Base-by-base conservation (phyloP, 2,888 invertebrate genomes). In the Cactoblastis cactorum region DNA sequence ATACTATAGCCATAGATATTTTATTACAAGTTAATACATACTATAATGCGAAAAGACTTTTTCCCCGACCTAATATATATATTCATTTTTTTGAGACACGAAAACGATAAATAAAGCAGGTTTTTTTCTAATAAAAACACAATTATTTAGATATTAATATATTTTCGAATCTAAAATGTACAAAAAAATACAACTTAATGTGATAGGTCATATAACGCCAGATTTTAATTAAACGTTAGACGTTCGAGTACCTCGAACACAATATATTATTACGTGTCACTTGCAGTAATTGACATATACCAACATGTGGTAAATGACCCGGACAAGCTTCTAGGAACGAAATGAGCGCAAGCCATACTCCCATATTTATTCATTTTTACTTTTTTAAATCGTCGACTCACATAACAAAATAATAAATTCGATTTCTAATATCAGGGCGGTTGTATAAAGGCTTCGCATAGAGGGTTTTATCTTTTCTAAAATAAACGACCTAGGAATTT, bases 161-260 rank as follows among this genome's bases (percentile, higher is more conserved):
- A 92, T 92, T 92, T 92, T 92, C 91, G 92, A 92, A 92, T 92
- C 92, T 92, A 92, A 92, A 92, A 92, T 92, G 92, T 92, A 92
- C 92, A 92, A 92, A 92, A 68, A 92, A 92, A 92, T 92, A 92
- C 92, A 91, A 92, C 87, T 92, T 92, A 92, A 90, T 89, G 87
- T 91, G 92, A 91, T 92, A 92, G 49, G 39, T 48, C 91, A 91
- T 91, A 80, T 83, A 85, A 86, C 81, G 80, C 77, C 84, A 80
- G 87, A 78, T 80, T 77, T 77, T 80, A 83, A 76, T 77, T 70
- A 75, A 80, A 74, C 73, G 76, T 76, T 71, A 76, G 69, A 77
- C 67, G 18, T 74, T 79, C 67, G 66, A 79, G 74, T 73, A 75
- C 65, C 67, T 74, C 65, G 67, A 62, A 77, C 71, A 71, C 11